Conservation (phyloP, 2,797 vertebrate species). For the Trachurus trachurus region DNA sequence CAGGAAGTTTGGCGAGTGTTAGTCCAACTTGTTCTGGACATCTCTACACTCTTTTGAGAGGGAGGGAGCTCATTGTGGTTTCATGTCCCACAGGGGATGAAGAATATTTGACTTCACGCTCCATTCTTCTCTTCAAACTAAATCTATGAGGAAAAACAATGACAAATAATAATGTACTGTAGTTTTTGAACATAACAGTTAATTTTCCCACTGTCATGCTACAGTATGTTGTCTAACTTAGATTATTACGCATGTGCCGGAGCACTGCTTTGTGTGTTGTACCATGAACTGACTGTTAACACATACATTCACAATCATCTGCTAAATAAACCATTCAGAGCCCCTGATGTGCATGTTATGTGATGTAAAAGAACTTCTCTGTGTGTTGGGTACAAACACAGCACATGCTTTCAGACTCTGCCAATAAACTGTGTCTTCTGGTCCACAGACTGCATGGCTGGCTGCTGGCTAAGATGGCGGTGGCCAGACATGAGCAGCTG, state of each 20-base stretch:
- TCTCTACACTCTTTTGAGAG: slow-evolving; percentile 5
- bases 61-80: not conserved
- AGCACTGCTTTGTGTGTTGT: not conserved
- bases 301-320: not conserved
- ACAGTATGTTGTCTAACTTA: not conserved
- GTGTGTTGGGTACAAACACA: slow-evolving; percentile 31
- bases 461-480: slow-evolving; percentile 45
- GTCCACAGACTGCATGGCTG: slow-evolving; percentile 35
- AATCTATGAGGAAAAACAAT: too few species aligned
- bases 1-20: slow-evolving; percentile 9
- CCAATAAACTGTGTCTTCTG: slow-evolving; percentile 52
- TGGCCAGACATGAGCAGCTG: slow-evolving; percentile 67
- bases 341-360: not conserved
- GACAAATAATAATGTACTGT: too few species aligned
- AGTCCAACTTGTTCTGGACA: not conserved
- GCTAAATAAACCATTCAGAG: not conserved
- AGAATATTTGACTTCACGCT: not conserved
- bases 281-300: not conserved
- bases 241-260: not conserved
- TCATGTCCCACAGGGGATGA: not conserved
- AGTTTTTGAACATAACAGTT: too few species aligned
- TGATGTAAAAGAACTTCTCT: slow-evolving; percentile 7
- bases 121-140: not conserved
- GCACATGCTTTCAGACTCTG: slow-evolving; percentile 40
- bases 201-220: not conserved